Evolutionary conservation across 2,113 vertebrate genomes (phyloP), one percentile per base, ranked within the genome.

Genomic region (Ramphastos sulfuratus): DNA sequence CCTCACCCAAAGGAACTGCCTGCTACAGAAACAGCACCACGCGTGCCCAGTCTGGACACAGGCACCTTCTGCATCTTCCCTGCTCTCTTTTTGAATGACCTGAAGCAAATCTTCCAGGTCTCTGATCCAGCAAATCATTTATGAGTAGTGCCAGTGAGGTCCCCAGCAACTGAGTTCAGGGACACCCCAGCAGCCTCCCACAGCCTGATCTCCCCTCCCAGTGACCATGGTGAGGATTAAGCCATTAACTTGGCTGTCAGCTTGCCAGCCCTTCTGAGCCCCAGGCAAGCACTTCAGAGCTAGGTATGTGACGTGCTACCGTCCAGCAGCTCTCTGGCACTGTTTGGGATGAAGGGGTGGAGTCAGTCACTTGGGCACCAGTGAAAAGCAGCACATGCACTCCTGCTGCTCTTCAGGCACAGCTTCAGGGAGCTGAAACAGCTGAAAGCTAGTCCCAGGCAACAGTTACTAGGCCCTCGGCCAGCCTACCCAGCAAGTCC

Each of bases 241-340:
- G 42, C 28, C 75, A 74, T 74, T 70, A 89, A 83, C n/a, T n/a
- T 21, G 46, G 59, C 4, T 6, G 31, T 11, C 82, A 5, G 4
- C 37, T 5, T 78, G 88, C 1, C 75, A 80, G 82, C 72, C 60
- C 42, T 85, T 73, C 74, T n/a, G 64, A 67, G 87, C 77, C 15
- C 59, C 75, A 60, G 92, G 87, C 87, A 33, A 12, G 5, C 81
- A 33, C 83, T 69, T 58, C 46, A 33, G 65, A 61, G 61, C 90
- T 0, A 0, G 12, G 44, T 46, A 74, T 71, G 4, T 74, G 87
- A 67, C 0, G 1, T 52, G 76, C 56, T 89, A 54, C 74, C 90
- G 93, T 80, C 82, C 85, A 90, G 76, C 82, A 90, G 82, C 69
- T 72, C 65, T 88, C 82, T 85, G 82, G 90, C 90, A 77, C 30